Evolutionary conservation across 2,888 invertebrate genomes (phyloP).

Genomic region (Steinernema carpocapsae): DNA sequence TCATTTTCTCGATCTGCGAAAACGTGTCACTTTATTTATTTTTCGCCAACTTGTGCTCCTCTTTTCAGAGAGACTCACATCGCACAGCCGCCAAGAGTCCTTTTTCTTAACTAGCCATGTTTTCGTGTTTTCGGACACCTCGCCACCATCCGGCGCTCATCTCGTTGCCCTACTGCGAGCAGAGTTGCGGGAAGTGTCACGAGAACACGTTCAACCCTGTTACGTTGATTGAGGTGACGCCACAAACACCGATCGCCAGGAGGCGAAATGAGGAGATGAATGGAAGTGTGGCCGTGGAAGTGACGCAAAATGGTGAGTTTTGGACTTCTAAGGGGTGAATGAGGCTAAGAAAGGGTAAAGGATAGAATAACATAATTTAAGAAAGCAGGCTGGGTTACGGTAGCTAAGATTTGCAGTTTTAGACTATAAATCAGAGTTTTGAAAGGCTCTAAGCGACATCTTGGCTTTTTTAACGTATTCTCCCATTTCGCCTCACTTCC

Average conservation of each 20-base stretch:
- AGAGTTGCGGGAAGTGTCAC: constrained; percentile 29
- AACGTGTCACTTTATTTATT: background rate
- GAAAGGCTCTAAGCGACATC: too few species aligned
- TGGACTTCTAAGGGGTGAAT: background rate
- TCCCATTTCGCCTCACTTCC: too few species aligned
- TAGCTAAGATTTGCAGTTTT: too few species aligned
- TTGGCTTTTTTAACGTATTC: too few species aligned
- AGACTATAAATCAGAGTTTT: too few species aligned
- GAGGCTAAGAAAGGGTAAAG: background rate
- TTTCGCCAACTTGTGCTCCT: background rate
- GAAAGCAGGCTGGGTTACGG: too few species aligned
- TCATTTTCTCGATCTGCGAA: background rate
- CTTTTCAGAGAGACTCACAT: background rate
- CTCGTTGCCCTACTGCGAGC: constrained; percentile 14
- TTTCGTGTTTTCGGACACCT: constrained; percentile 28
- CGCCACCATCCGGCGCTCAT: constrained; percentile 19
- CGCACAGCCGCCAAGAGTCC: too few species aligned
- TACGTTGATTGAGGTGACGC: constrained; percentile 31
- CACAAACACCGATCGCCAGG: background rate
- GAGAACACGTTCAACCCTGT: constrained; percentile 24
- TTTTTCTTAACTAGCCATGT: background rate
- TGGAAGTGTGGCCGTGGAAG: background rate
- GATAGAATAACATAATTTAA: too few species aligned
- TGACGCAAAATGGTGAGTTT: background rate
- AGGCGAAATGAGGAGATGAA: background rate